These are phyloP conservation scores for Discoglossus pictus DNA, from an alignment of 2,797 vertebrate species.

Conservation along the genomic window DNA sequence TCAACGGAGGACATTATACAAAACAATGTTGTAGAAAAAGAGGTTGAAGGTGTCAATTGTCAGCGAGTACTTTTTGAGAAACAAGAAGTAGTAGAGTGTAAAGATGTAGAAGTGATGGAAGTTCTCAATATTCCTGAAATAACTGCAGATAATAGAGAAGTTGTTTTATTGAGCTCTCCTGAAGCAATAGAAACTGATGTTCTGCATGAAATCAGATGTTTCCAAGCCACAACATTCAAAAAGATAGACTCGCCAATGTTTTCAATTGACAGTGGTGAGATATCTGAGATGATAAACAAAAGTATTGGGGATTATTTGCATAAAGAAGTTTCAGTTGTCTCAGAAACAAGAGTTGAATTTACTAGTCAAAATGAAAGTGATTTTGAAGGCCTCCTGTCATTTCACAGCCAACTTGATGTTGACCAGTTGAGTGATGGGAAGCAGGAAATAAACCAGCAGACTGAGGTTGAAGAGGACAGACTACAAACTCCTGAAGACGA, in stretches of 20 bases:
- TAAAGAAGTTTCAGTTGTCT: not conserved
- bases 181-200: not conserved
- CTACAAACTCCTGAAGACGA: not conserved
- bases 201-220: no score
- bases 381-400: not conserved
- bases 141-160: no score
- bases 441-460: not conserved
- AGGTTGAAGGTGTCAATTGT: slow-evolving; percentile 1
- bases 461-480: slow-evolving; percentile 19
- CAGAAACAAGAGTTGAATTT: not conserved
- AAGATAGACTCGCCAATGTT: not conserved
- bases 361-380: not conserved
- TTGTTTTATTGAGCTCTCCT: no score
- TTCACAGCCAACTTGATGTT: slow-evolving; percentile 7
- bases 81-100: slow-evolving; percentile 10
- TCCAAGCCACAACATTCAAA: not conserved
- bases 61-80: slow-evolving; percentile 4
- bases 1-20: no score
- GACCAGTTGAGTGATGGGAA: not conserved
- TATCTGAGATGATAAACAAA: slow-evolving; percentile 14
- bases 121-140: no score
- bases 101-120: no score
- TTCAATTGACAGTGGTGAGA: not conserved
- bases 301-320: not conserved
- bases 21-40: not conserved